A percentile compares a stretch with the other conserved stretches of the same genome.
phyloP scores from a whole-genome alignment of 2,888 invertebrate genomes.

The Protonemura montana region DNA sequence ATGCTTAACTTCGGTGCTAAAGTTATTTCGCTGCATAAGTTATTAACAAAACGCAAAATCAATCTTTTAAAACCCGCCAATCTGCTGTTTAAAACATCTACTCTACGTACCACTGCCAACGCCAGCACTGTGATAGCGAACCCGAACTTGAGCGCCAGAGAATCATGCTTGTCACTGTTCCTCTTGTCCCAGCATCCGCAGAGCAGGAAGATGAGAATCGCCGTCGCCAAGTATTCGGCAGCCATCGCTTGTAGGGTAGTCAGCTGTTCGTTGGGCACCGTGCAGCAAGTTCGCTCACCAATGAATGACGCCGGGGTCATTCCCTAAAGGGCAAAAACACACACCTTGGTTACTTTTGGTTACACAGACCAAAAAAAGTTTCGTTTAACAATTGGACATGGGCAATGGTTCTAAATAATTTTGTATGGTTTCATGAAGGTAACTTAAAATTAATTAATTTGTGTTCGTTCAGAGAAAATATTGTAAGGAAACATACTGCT shows the following conservation, averaged over 20 bases:
- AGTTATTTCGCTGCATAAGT: no score
- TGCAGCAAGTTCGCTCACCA: conserved; percentile 56
- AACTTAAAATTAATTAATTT: no score
- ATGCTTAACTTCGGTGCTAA: no score
- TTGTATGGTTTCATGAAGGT: no score
- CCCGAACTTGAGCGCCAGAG: conserved; percentile 59
- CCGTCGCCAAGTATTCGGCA: conserved; percentile 57
- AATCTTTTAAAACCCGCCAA: no score
- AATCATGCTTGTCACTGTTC: conserved; percentile 57
- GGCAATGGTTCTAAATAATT: no score
- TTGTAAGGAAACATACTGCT: no score
- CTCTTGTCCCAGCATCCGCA: conserved; percentile 59
- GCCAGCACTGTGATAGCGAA: conserved; percentile 57
- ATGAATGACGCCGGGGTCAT: conserved; percentile 55
- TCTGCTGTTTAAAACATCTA: no score
- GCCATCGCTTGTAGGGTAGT: conserved; percentile 56
- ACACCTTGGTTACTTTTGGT: not conserved
- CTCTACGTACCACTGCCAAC: conserved; percentile 53
- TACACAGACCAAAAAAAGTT: no score
- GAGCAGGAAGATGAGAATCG: conserved; percentile 57
- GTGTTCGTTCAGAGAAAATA: no score
- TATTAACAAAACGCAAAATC: no score
- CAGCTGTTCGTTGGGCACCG: conserved; percentile 53
- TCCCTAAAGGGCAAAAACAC: conserved; percentile 53
- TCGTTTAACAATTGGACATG: no score